phyloP scores from a whole-genome alignment of 2,888 invertebrate genomes.

The Bedellia somnulentella region DNA sequence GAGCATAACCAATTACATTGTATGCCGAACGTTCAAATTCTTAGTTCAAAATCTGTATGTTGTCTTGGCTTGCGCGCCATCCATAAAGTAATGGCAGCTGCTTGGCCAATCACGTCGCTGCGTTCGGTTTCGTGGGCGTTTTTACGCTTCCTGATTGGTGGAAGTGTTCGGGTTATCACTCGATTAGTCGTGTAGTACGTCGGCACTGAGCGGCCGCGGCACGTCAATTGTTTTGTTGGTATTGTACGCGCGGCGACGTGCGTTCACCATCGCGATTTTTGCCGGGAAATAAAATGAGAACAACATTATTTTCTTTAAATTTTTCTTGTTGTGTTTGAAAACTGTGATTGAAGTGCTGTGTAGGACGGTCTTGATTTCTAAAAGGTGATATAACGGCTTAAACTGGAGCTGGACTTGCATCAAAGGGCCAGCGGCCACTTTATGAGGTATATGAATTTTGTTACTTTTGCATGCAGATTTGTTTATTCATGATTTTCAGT shows the following conservation, averaged over 20 bases:
- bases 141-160: conserved; percentile 35
- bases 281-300: no score
- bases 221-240: conserved; percentile 54
- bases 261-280: conserved; percentile 25
- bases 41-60: conserved; percentile 52
- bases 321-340: conserved; percentile 4
- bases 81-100: conserved; percentile 57
- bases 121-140: conserved; percentile 47
- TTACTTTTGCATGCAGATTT: no score
- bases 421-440: conserved; percentile 78
- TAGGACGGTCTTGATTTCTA: conserved; percentile 24
- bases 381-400: no score
- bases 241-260: conserved; percentile 47
- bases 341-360: conserved; percentile 26
- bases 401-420: conserved; percentile 78
- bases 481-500: no score
- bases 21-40: conserved; percentile 52
- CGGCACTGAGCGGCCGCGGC: conserved; percentile 49
- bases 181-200: conserved; percentile 52
- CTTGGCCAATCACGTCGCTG: conserved; percentile 49
- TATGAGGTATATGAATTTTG: conserved; percentile 64
- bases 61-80: conserved; percentile 57
- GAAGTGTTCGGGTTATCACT: conserved; percentile 42
- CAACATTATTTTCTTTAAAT: no score
- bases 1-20: conserved; percentile 55